A percentile compares a stretch with the other conserved stretches of the same genome.
phyloP scores from a whole-genome alignment of 2,888 invertebrate genomes.

The Hypena proboscidalis region DNA sequence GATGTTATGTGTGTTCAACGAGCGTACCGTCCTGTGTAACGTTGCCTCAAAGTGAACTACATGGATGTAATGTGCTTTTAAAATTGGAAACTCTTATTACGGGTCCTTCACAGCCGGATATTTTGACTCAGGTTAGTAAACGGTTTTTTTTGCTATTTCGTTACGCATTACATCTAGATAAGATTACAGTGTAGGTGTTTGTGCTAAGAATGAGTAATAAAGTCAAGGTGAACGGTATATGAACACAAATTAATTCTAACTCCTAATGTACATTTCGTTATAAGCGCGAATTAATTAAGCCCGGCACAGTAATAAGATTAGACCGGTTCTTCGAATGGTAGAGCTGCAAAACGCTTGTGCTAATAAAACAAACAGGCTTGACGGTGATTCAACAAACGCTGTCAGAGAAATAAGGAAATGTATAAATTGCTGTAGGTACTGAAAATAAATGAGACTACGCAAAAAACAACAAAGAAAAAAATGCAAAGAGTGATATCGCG shows the following conservation, averaged over 20 bases:
- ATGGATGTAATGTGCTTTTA: conserved; percentile 76
- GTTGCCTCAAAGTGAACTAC: conserved; percentile 76
- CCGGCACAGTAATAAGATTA: conserved; percentile 33
- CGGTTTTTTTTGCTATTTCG: conserved; percentile 21
- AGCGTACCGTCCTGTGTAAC: conserved; percentile 78
- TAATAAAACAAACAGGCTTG: conserved; percentile 36
- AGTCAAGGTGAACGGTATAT: conserved; percentile 46
- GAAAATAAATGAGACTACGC: conserved; percentile 8
- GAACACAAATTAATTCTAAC: conserved; percentile 35
- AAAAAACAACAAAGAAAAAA: conserved; percentile 30
- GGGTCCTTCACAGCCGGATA: conserved; percentile 51
- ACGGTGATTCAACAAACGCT: conserved; percentile 43
- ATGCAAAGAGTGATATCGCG: conserved; percentile 44
- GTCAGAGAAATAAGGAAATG: conserved; percentile 38
- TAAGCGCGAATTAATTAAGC: conserved; percentile 33
- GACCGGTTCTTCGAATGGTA: conserved; percentile 18
- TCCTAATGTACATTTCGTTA: conserved; percentile 41
- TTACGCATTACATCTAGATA: conserved; percentile 32
- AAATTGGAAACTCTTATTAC: conserved; percentile 69
- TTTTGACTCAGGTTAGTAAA: conserved; percentile 57
- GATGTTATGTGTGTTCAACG: conserved; percentile 78
- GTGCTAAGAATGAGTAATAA: conserved; percentile 47
- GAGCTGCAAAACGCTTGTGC: conserved; percentile 12
- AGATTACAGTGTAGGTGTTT: conserved; percentile 46
- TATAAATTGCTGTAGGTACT: conserved; percentile 22